Evolutionary conservation across 2,888 invertebrate species (phyloP).

Genomic region (Venustoraphidia nigricollis): DNA sequence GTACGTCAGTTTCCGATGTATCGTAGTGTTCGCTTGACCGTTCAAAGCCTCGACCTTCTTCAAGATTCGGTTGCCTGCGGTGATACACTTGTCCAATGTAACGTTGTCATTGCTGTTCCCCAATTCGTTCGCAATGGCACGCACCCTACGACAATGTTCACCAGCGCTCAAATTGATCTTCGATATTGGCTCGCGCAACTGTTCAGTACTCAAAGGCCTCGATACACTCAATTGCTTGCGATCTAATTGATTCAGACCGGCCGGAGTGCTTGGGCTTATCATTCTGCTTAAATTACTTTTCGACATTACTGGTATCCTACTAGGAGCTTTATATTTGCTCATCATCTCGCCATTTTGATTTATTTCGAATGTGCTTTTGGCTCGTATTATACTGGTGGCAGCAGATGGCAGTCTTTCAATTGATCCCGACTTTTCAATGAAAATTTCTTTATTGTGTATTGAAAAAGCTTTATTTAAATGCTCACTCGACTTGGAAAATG

Average conservation of each 20-base stretch:
- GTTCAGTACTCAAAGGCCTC: conserved; percentile 1
- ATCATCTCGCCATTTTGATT: conserved; percentile 7
- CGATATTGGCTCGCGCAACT: conserved; percentile 1
- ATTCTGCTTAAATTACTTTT: conserved; percentile 18
- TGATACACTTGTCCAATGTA: conserved; percentile 7
- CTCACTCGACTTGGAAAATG: background rate
- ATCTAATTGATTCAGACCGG: conserved; percentile 22
- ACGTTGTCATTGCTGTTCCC: background rate
- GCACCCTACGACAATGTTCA: conserved; percentile 4
- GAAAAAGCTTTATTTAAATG: background rate
- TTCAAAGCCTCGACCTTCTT: conserved; percentile 7
- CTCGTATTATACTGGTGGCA: background rate
- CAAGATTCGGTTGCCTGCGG: conserved; percentile 6
- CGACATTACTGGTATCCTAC: conserved; percentile 22
- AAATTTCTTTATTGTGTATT: background rate
- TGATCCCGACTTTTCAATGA: background rate
- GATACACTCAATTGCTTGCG: background rate
- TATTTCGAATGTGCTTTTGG: conserved; percentile 3
- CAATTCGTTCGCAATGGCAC: conserved; percentile 6
- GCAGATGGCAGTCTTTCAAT: background rate
- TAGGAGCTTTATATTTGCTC: background rate
- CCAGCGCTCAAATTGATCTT: background rate
- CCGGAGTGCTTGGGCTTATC: conserved; percentile 26
- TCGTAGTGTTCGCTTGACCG: background rate
- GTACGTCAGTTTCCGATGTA: background rate